A percentile compares a stretch with the other conserved stretches of the same genome.
Evolutionary conservation across 2,113 vertebrate species (phyloP).

Genomic region (Aldabrachelys gigantea): DNA sequence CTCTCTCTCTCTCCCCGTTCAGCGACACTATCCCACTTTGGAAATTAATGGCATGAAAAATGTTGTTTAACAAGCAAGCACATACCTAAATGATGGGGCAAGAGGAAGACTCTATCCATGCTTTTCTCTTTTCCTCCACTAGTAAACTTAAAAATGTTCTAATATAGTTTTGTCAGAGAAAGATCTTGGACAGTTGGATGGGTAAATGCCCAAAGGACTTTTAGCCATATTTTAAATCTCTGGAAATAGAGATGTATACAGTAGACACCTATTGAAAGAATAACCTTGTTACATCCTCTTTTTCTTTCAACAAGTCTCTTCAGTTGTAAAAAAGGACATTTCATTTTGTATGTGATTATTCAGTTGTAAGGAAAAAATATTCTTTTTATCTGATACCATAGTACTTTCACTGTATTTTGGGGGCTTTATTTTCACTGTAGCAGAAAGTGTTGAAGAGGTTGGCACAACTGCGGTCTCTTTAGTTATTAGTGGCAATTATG

Average conservation of each 20-base stretch:
- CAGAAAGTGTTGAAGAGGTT: not conserved
- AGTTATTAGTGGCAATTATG: not conserved
- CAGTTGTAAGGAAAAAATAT: not conserved
- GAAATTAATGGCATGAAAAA: not conserved
- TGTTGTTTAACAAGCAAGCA: not conserved
- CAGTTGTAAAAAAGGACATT: not conserved
- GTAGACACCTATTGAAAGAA: not conserved
- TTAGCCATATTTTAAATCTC: not conserved
- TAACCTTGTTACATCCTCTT: not conserved
- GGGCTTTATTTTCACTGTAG: not conserved
- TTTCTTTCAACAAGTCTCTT: not conserved
- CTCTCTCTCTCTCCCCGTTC: not conserved
- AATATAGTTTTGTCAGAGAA: not conserved
- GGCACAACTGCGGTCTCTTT: not conserved
- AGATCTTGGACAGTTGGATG: not conserved
- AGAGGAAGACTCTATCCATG: not conserved
- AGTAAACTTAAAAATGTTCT: not conserved
- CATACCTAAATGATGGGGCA: not conserved
- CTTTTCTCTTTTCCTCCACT: not conserved
- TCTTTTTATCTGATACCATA: not conserved
- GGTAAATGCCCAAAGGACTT: not conserved
- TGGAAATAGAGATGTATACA: not conserved
- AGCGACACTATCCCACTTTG: not conserved
- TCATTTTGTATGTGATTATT: not conserved
- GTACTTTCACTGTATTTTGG: not conserved